These are phyloP conservation scores for Oscarella lobularis DNA, from an alignment of 37 sponge, comb jelly and placozoan genomes.

Conservation along the genomic window DNA sequence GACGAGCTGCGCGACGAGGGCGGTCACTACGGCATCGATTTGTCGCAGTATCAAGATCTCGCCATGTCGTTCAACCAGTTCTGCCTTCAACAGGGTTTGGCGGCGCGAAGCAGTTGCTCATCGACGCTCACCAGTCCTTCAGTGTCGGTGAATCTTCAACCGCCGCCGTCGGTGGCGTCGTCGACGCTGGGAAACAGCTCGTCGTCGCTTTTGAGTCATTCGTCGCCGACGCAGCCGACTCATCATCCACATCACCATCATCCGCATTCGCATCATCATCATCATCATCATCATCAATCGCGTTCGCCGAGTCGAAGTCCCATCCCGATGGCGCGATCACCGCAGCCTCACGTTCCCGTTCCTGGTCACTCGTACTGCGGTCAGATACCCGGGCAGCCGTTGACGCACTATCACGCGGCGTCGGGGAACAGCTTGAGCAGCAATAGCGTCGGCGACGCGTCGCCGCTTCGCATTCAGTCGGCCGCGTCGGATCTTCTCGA, in stretches of 20 bases:
- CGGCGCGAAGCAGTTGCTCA: conserved; percentile 7
- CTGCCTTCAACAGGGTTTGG: conserved; percentile 19
- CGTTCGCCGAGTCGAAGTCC: background rate
- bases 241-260: background rate
- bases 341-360: background rate
- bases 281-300: background rate
- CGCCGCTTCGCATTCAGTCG: conserved; percentile 10
- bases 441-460: background rate
- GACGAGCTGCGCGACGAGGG: conserved; percentile 40
- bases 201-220: background rate
- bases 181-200: background rate
- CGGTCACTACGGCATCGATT: conserved; percentile 38
- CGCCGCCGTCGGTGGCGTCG: background rate
- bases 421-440: background rate
- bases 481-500: conserved; percentile 38
- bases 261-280: no score
- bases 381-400: background rate
- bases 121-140: background rate
- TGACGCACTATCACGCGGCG: background rate
- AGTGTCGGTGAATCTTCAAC: background rate
- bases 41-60: conserved; percentile 15
- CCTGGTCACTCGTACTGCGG: background rate
- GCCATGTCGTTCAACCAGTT: conserved; percentile 49
- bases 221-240: background rate
- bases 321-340: background rate